phyloP scores from a whole-genome alignment of 2,797 vertebrate species.

The Tangara arthus region DNA sequence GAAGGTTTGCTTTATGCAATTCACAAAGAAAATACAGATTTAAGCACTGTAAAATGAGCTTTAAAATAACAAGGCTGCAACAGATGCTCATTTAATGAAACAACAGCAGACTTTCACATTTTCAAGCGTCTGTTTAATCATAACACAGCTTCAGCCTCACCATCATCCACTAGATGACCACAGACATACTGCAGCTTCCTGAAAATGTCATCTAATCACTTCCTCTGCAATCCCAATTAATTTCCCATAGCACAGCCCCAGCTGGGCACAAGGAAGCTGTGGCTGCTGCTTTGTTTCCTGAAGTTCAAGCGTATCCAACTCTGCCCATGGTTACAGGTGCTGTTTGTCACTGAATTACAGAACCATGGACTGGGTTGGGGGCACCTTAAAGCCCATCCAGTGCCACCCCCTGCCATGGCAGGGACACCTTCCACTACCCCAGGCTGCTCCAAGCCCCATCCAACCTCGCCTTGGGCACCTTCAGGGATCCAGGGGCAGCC shows the following conservation, averaged over 20 bases:
- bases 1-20: not conserved
- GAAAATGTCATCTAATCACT: not conserved
- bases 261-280: fast-evolving
- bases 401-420: not conserved
- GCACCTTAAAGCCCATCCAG: not conserved
- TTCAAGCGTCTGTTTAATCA: not conserved
- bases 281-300: not conserved
- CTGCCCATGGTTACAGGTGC: too few species aligned
- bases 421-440: not conserved
- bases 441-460: not conserved
- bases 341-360: not conserved
- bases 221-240: fast-evolving
- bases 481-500: not conserved
- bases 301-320: not conserved
- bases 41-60: not conserved
- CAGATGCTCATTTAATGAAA: not conserved
- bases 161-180: not conserved
- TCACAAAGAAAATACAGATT: not conserved
- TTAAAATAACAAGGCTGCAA: not conserved
- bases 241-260: not conserved
- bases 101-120: not conserved
- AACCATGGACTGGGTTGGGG: too few species aligned
- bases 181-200: not conserved
- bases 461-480: fast-evolving
- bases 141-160: not conserved